Percentiles rank a stretch among this genome's conserved stretches.
Evolutionary conservation across 2,113 vertebrate species (phyloP).

Genomic region (Peromyscus californicus): DNA sequence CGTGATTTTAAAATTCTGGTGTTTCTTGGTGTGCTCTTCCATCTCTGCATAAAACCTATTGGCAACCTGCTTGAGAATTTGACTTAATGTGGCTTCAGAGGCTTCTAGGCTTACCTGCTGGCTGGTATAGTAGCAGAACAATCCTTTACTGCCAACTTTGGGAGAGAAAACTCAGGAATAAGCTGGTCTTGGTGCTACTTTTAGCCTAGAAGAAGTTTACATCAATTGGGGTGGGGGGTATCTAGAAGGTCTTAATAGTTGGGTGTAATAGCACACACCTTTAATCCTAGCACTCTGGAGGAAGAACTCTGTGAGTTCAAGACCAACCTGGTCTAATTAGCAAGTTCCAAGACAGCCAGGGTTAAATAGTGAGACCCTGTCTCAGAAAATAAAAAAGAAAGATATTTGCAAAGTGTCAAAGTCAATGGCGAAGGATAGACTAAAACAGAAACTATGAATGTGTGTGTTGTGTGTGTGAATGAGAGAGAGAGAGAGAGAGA

Average conservation of each 20-base stretch:
- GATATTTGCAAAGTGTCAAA: neutral
- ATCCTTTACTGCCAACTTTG: neutral
- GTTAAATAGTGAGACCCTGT: neutral
- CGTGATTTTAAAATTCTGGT: neutral
- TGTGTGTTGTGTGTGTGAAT: neutral
- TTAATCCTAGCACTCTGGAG: neutral
- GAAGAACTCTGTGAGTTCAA: neutral
- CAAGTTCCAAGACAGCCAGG: neutral
- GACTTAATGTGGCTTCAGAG: neutral
- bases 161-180: neutral
- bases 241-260: neutral
- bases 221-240: too few species aligned
- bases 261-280: neutral
- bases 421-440: too few species aligned
- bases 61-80: neutral
- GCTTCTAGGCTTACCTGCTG: neutral
- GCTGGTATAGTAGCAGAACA: neutral
- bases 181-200: neutral
- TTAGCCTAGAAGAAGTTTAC: neutral
- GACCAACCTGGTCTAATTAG: neutral
- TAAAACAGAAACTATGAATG: neutral
- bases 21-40: neutral
- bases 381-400: neutral
- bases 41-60: neutral
- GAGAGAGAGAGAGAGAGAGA: neutral